Evolutionary conservation across 2,797 vertebrate species (phyloP).

Genomic region (Parauchenoglanis ngamensis): DNA sequence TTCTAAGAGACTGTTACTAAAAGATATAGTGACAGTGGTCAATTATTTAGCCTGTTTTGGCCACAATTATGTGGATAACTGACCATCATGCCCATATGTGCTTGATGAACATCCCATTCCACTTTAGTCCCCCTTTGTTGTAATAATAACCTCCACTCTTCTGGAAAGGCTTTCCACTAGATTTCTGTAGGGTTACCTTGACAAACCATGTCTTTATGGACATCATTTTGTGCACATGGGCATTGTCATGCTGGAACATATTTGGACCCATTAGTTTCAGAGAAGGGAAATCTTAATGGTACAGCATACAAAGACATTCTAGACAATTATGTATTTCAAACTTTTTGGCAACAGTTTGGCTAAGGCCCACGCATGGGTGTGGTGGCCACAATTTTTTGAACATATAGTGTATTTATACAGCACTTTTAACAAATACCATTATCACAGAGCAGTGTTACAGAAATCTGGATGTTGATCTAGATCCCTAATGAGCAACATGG

Average conservation of each 20-base stretch:
- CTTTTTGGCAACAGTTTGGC: background rate
- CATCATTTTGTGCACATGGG: background rate
- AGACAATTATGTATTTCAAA: background rate
- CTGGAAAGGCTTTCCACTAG: background rate
- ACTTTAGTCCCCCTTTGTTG: background rate
- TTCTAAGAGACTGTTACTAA: background rate
- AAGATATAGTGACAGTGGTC: background rate
- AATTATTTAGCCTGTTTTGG: background rate
- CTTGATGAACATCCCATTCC: background rate
- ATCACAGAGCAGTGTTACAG: background rate
- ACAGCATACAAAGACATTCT: background rate
- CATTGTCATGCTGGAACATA: background rate
- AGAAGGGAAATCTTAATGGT: background rate
- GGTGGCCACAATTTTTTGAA: background rate
- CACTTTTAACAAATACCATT: background rate
- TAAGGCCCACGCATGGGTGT: background rate
- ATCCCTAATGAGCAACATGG: conserved; percentile 6
- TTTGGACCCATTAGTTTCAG: background rate
- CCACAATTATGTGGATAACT: background rate
- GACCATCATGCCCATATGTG: background rate
- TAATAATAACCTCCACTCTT: background rate
- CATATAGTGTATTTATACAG: background rate
- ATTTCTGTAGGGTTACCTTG: background rate
- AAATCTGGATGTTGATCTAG: background rate
- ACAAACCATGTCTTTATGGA: background rate